These are phyloP conservation scores for Troilus luridus DNA, from an alignment of 2,888 invertebrate genomes.

Conservation along the genomic window DNA sequence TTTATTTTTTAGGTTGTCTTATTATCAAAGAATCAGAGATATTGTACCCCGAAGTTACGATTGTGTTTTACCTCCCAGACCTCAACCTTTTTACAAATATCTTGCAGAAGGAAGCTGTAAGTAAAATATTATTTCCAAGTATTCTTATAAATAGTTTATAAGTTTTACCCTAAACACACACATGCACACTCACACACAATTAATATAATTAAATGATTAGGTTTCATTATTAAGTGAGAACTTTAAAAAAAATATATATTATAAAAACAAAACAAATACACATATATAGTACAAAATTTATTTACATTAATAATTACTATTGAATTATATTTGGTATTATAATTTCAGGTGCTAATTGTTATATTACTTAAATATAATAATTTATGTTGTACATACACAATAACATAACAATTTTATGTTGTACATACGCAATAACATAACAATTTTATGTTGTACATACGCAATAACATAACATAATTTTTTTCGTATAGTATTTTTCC, in stretches of 20 bases:
- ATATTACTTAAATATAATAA: background rate
- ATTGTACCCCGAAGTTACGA: constrained; percentile 91
- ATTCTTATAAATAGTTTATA: background rate
- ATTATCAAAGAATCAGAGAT: constrained; percentile 93
- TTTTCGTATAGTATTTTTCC: background rate
- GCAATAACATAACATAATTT: background rate
- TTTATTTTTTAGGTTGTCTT: constrained; percentile 81
- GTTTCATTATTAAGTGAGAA: background rate
- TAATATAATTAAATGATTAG: constrained; percentile 45
- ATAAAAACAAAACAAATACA: constrained; percentile 1
- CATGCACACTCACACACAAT: no score
- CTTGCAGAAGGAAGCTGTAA: constrained; percentile 90
- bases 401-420: background rate
- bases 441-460: background rate
- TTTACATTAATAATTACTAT: constrained; percentile 19
- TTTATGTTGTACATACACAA: background rate
- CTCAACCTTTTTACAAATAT: constrained; percentile 92
- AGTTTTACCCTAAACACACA: no score
- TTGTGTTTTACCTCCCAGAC: constrained; percentile 86
- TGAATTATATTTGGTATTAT: constrained; percentile 4
- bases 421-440: background rate
- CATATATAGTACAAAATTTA: constrained; percentile 19
- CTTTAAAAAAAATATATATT: constrained; percentile 14
- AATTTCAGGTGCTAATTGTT: background rate
- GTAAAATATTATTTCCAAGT: constrained; percentile 67